Conservation (phyloP, 1,140 invertebrate genomes). For the Drosophila kanapiae region DNA sequence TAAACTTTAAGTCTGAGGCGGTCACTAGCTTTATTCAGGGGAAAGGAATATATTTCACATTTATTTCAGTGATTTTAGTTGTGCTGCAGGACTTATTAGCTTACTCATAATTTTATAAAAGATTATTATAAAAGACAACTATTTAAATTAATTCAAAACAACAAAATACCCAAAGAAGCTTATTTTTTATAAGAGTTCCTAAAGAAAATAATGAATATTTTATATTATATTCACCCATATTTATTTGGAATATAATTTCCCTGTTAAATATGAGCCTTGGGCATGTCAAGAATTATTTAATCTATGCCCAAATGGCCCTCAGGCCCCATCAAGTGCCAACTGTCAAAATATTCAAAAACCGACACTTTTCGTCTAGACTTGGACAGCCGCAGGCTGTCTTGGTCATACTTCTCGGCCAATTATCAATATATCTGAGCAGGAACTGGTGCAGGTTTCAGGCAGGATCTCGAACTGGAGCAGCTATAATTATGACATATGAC, state of each 20-base stretch:
- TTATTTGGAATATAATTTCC: too few species aligned
- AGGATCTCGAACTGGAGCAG: slow-evolving; percentile 43
- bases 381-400: slow-evolving; percentile 50
- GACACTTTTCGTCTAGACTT: slow-evolving; percentile 74
- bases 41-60: background rate
- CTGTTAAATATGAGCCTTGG: slow-evolving; percentile 2
- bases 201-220: background rate
- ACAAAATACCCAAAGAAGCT: accelerated
- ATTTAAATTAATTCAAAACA: background rate
- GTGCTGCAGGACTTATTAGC: background rate
- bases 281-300: slow-evolving; percentile 16
- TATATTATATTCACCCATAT: background rate
- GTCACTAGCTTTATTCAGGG: background rate
- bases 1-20: background rate
- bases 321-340: slow-evolving; percentile 61
- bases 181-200: background rate
- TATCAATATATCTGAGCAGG: slow-evolving; percentile 50
- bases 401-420: slow-evolving; percentile 61
- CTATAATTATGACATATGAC: slow-evolving; percentile 81
- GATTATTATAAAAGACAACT: background rate
- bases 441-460: slow-evolving; percentile 21
- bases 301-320: slow-evolving; percentile 18
- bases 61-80: background rate
- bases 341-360: slow-evolving; percentile 69
- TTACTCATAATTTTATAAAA: background rate